Conservation (phyloP, 2,113 vertebrate genomes). For the Gymnogyps californianus region DNA sequence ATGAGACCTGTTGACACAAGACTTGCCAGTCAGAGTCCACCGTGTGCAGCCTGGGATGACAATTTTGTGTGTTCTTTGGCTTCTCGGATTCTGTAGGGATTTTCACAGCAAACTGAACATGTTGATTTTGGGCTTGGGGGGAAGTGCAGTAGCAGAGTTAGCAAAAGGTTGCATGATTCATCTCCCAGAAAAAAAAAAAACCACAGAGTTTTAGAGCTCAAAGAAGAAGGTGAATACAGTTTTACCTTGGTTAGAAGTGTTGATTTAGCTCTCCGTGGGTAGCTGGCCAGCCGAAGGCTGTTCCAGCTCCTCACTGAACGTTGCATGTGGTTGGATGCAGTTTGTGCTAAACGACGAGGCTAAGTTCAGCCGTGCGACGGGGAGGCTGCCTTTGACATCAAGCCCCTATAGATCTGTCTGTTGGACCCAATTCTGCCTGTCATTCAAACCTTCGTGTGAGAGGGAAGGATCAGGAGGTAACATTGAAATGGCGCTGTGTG, state of each 20-base stretch:
- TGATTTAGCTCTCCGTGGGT: not conserved
- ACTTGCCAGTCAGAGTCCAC: not conserved
- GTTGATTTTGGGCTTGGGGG: not conserved
- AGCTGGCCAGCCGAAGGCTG: not conserved
- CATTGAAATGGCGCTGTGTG: fast-evolving
- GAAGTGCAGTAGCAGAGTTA: not conserved
- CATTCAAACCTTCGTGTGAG: no score
- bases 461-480: not conserved
- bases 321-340: not conserved
- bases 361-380: not conserved
- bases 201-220: not conserved
- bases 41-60: not conserved
- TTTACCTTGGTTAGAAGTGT: not conserved
- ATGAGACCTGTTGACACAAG: not conserved
- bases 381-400: not conserved
- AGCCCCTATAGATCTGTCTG: fast-evolving
- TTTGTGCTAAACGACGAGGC: not conserved
- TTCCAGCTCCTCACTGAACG: fast-evolving
- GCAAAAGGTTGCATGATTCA: not conserved
- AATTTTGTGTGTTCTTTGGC: not conserved
- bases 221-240: not conserved
- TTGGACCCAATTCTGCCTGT: not conserved
- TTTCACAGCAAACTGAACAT: not conserved
- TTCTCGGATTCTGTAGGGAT: fast-evolving
- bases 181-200: not conserved